A percentile compares a stretch with the other conserved stretches of the same genome.
These are phyloP conservation scores for Pseudochaenichthys georgianus DNA, from an alignment of 2,797 vertebrate species.

Conservation along the genomic window DNA sequence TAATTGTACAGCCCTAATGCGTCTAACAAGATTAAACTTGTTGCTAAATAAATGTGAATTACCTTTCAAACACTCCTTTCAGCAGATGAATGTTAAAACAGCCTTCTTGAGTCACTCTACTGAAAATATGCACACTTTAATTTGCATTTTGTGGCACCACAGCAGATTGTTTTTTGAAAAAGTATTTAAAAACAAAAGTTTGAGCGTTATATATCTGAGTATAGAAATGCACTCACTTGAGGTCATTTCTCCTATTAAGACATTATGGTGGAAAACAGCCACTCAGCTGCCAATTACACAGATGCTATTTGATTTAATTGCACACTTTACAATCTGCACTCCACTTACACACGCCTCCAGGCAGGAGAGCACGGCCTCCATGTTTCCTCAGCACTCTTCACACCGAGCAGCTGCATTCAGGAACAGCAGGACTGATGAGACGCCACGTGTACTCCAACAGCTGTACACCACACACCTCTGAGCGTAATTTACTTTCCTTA, in stretches of 20 bases:
- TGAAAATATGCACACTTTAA: neutral
- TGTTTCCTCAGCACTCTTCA: slow-evolving; percentile 32
- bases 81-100: neutral
- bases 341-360: slow-evolving; percentile 30
- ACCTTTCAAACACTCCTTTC: no score
- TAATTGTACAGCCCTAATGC: no score
- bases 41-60: no score
- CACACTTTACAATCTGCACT: neutral
- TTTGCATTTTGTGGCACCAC: no score
- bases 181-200: neutral
- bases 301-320: slow-evolving; percentile 34
- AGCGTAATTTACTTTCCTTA: slow-evolving; percentile 19
- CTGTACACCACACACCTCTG: neutral
- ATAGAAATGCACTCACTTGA: neutral
- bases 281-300: slow-evolving; percentile 32
- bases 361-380: neutral
- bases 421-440: slow-evolving; percentile 52
- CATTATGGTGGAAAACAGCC: neutral
- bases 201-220: slow-evolving; percentile 1
- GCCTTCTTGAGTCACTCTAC: neutral
- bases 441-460: slow-evolving; percentile 36
- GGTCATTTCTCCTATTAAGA: slow-evolving; percentile 2
- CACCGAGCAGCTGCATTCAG: slow-evolving; percentile 46
- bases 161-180: no score
- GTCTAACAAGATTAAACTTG: no score